Evolutionary conservation across 2,113 vertebrate species (phyloP).

Genomic region (Thoracochromis brauschi): DNA sequence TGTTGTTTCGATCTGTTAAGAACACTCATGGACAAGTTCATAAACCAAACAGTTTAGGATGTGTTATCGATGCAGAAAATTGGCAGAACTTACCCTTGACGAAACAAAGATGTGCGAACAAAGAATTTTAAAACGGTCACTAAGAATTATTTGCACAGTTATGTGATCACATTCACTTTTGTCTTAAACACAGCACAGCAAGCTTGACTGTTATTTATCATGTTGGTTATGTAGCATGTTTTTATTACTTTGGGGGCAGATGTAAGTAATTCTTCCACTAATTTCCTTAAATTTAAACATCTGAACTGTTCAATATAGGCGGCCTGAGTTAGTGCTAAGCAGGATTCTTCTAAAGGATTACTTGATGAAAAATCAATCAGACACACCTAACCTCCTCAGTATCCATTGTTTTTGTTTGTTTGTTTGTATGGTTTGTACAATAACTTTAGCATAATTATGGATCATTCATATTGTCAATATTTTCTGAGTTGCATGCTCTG

Average conservation of each 20-base stretch:
- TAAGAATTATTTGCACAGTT: conserved; percentile 17
- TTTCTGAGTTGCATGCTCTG: neutral
- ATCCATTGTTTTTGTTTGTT: neutral
- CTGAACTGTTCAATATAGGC: neutral
- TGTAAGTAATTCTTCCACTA: neutral
- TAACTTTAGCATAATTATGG: neutral
- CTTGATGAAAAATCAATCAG: neutral
- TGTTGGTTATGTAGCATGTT: conserved; percentile 19
- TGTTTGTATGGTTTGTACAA: neutral
- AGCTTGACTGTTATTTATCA: conserved; percentile 46
- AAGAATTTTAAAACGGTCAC: neutral
- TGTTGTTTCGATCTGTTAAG: neutral
- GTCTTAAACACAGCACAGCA: conserved; percentile 44
- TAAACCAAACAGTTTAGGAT: neutral
- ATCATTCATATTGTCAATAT: neutral
- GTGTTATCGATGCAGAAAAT: neutral
- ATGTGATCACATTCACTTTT: conserved; percentile 24
- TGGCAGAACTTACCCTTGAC: neutral
- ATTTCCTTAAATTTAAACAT: neutral
- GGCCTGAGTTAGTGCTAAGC: neutral
- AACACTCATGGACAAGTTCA: neutral
- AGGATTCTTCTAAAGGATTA: neutral
- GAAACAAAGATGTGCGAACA: neutral
- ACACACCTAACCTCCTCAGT: neutral
- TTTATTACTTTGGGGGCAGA: neutral